phyloP scores from a whole-genome alignment of 35 echinoderm and acorn worm genomes.

The Acanthaster planci region DNA sequence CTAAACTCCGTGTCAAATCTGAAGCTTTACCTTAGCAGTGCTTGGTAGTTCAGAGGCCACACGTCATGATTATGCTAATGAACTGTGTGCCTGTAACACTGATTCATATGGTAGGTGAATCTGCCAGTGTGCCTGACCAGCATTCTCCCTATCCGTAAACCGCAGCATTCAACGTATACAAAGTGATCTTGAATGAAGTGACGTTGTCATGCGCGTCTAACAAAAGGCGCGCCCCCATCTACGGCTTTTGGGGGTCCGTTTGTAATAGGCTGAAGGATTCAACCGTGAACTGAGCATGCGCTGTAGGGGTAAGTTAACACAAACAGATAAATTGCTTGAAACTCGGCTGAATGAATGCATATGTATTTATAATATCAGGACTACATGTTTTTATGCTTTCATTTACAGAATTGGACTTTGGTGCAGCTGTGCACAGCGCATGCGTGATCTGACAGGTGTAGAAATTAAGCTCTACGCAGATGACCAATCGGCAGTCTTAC shows the following conservation, averaged over 20 bases:
- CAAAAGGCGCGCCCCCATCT: conserved; percentile 5
- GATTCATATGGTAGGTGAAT: not conserved
- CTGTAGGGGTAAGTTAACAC: not conserved
- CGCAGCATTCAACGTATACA: not conserved
- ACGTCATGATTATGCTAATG: conserved; percentile 29
- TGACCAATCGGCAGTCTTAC: not conserved
- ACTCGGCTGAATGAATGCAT: not conserved
- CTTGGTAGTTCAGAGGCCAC: not conserved
- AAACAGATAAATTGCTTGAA: not conserved
- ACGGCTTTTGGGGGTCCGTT: not conserved
- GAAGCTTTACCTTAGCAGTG: not conserved
- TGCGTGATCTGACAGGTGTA: conserved; percentile 20
- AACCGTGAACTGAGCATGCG: conserved; percentile 22
- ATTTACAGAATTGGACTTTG: not conserved
- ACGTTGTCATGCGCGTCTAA: conserved; percentile 9
- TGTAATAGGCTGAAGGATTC: not conserved
- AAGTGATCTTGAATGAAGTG: conserved; percentile 4
- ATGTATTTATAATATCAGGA: not conserved
- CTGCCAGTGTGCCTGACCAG: not conserved
- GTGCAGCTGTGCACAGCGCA: not conserved
- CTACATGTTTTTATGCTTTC: not conserved
- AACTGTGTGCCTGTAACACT: not conserved
- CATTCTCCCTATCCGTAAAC: not conserved
- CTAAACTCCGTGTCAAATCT: conserved; percentile 14
- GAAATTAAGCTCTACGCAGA: not conserved